These are phyloP conservation scores for Battus philenor DNA, from an alignment of 1,140 invertebrate genomes.

Conservation along the genomic window DNA sequence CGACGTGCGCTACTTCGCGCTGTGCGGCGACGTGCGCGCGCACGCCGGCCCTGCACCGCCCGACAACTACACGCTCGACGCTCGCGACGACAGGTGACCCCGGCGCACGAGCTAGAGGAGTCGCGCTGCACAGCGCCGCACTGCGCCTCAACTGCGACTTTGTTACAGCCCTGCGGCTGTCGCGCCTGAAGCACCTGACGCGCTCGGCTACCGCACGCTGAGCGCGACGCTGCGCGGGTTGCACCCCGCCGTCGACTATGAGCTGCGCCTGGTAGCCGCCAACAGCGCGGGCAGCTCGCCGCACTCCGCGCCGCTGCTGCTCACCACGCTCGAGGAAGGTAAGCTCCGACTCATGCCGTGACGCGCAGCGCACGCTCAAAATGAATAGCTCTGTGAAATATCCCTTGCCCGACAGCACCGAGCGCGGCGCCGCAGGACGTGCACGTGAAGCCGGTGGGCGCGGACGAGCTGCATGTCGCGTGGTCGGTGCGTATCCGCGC, in stretches of 20 bases:
- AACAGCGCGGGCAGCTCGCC: constrained; percentile 84
- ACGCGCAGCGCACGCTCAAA: too few species aligned
- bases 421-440: constrained; percentile 84
- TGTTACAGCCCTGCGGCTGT: too few species aligned
- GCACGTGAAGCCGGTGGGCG: constrained; percentile 80
- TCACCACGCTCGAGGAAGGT: constrained; percentile 87
- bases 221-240: constrained; percentile 28
- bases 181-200: too few species aligned
- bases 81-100: too few species aligned
- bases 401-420: constrained; percentile 66
- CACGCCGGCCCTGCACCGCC: too few species aligned
- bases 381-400: too few species aligned
- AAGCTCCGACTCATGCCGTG: too few species aligned
- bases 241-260: constrained; percentile 36
- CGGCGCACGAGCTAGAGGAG: too few species aligned
- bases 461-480: constrained; percentile 82
- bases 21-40: too few species aligned
- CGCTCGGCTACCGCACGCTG: constrained; percentile 13
- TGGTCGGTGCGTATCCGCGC: constrained; percentile 82
- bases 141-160: too few species aligned
- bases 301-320: constrained; percentile 80
- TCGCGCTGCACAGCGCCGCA: too few species aligned
- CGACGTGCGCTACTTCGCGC: constrained; percentile 26
- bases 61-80: constrained; percentile 34
- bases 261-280: constrained; percentile 81